phyloP scores from a whole-genome alignment of 2,113 vertebrate genomes.

The Rhinopomastus cyanomelas region DNA sequence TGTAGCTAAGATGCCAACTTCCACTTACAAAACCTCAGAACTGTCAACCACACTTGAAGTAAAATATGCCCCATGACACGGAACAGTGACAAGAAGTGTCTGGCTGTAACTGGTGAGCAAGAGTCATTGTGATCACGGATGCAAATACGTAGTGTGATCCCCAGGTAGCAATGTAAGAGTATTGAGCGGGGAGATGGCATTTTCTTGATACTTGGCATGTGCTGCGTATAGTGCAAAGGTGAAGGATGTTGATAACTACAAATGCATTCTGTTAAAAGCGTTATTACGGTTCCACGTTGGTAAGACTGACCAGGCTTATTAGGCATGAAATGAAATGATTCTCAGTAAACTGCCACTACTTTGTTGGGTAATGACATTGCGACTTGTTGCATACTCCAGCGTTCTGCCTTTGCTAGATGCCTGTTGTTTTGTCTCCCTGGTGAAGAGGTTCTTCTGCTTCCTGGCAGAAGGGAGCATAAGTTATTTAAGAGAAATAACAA shows the following conservation, averaged over 20 bases:
- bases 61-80: not conserved
- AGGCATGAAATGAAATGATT: not conserved
- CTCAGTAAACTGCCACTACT: not conserved
- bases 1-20: not conserved
- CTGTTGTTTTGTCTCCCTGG: not conserved
- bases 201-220: not conserved
- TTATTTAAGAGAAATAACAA: not conserved
- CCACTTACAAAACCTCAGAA: not conserved
- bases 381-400: not conserved
- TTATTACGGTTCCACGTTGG: not conserved
- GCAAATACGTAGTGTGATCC: not conserved
- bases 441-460: not conserved
- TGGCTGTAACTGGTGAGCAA: not conserved
- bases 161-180: not conserved
- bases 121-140: not conserved
- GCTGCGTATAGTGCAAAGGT: not conserved
- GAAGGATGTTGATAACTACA: not conserved
- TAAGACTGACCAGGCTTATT: not conserved
- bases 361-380: not conserved
- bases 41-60: not conserved
- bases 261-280: not conserved
- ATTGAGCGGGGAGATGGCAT: not conserved
- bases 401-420: not conserved
- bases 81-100: not conserved
- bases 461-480: not conserved